Evolutionary conservation across 2,113 vertebrate species (phyloP), one percentile per base, ranked within the genome.

Genomic region (Turdus rufiventris): DNA sequence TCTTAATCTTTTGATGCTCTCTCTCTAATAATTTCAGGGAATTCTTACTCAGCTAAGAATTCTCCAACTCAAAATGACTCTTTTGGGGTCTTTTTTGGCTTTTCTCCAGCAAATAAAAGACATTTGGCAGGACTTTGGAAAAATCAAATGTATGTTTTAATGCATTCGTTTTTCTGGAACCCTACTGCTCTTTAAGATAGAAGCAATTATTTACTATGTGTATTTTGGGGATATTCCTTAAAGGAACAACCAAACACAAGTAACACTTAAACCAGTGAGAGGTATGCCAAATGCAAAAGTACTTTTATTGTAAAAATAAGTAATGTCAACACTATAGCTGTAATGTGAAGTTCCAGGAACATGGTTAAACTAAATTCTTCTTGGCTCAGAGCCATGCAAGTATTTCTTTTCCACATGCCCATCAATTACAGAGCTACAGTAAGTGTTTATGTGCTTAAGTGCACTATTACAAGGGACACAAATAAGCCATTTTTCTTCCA

Each of bases 341-440:
- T 76, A 96, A 88, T 4, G 9, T 45, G 73, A 89, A 95, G 80
- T 95, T 96, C 84, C 95, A 87, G 77, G 78, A 97, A 96, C 2
- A 6, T 4, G 29, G 42, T 73, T 85, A 82, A 74, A 85, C 51
- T 91, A 73, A 92, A 85, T 91, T 85, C 70, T 93, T 33, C 80
- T 85, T 85, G 83, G 88, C 83, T 89, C 45, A 65, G 42, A 61
- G 77, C 72, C 93, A 90, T 3, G 10, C 38, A 95, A 85, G 63
- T 89, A 89, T 93, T 94, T 78, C 42, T 89, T 63, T 65, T 85
- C 63, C 61, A 84, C 56, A 76, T 91, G 92, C 62, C 91, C 74
- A 91, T 85, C 80, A 76, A 90, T 94, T 95, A 94, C 48, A 79
- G 38, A 88, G 83, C 23, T 65, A 77, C 48, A 91, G 70, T 60